Evolutionary conservation across 2,888 invertebrate species (phyloP).

Genomic region (Gastrophysa polygoni): DNA sequence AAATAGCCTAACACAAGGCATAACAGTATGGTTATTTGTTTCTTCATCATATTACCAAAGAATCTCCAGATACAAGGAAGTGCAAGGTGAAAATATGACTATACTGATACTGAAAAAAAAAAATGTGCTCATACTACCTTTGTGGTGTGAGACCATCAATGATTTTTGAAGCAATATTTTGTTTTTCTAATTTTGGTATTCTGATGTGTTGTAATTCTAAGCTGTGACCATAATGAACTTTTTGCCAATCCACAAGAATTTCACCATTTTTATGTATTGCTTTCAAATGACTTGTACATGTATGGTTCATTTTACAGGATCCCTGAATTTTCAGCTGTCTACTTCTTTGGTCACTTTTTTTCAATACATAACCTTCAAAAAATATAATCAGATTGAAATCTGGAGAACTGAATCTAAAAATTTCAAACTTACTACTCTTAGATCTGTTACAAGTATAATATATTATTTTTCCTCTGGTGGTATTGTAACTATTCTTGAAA

Average conservation of each 20-base stretch:
- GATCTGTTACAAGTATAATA: too few relatives aligned
- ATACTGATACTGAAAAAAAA: too few relatives aligned
- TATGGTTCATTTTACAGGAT: conserved; percentile 17
- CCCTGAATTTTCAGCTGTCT: conserved; percentile 16
- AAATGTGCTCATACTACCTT: conserved; percentile 11
- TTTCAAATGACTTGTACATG: conserved; percentile 17
- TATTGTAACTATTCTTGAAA: too few relatives aligned
- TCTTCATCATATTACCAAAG: too few relatives aligned
- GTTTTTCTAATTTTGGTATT: conserved; percentile 18
- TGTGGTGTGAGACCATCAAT: conserved; percentile 13
- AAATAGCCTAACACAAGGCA: too few relatives aligned
- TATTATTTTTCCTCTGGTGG: too few relatives aligned
- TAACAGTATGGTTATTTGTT: too few relatives aligned
- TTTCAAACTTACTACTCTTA: too few relatives aligned
- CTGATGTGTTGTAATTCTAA: conserved; percentile 17
- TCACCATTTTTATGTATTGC: conserved; percentile 13
- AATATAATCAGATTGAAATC: too few relatives aligned
- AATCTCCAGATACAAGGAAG: too few relatives aligned
- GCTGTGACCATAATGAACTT: conserved; percentile 22
- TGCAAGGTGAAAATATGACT: too few relatives aligned
- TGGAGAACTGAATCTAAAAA: too few relatives aligned
- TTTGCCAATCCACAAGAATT: conserved; percentile 21
- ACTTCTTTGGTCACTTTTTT: conserved; percentile 2
- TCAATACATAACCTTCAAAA: neutral
- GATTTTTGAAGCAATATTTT: conserved; percentile 17